phyloP scores from a whole-genome alignment of 2,113 vertebrate genomes.

The Spermophilus dauricus region DNA sequence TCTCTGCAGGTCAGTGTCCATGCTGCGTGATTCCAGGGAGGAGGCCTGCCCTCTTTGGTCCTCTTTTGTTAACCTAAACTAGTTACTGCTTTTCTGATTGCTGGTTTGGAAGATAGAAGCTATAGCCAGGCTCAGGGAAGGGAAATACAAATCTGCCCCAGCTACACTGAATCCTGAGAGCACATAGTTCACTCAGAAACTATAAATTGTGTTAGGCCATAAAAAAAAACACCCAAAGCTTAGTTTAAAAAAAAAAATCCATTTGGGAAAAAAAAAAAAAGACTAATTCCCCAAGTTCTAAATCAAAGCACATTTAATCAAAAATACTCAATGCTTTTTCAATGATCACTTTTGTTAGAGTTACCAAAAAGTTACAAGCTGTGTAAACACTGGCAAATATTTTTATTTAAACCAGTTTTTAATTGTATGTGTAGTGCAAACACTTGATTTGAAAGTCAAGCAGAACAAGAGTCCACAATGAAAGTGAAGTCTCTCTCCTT shows the following conservation, averaged over 20 bases:
- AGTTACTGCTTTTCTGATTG: background rate
- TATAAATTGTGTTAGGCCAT: too few species aligned
- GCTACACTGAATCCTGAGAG: background rate
- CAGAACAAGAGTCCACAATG: background rate
- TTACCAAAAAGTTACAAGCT: background rate
- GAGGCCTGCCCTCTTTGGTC: background rate
- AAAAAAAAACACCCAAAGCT: background rate
- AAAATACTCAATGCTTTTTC: background rate
- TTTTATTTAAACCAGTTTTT: background rate
- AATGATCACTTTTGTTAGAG: background rate
- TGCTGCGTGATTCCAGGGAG: background rate
- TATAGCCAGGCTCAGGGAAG: background rate
- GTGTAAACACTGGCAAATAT: background rate
- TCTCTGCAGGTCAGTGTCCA: constrained; percentile 55
- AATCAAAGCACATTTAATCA: background rate
- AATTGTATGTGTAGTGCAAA: background rate
- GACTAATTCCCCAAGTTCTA: background rate
- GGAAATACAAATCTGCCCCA: background rate
- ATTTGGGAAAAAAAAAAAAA: background rate
- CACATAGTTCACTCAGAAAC: background rate
- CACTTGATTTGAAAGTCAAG: background rate
- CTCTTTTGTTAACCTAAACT: background rate
- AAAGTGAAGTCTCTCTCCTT: background rate
- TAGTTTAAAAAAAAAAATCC: background rate
- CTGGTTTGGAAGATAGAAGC: background rate